These are phyloP conservation scores for Busarellus nigricollis DNA, from an alignment of 2,797 vertebrate species.

Conservation along the genomic window DNA sequence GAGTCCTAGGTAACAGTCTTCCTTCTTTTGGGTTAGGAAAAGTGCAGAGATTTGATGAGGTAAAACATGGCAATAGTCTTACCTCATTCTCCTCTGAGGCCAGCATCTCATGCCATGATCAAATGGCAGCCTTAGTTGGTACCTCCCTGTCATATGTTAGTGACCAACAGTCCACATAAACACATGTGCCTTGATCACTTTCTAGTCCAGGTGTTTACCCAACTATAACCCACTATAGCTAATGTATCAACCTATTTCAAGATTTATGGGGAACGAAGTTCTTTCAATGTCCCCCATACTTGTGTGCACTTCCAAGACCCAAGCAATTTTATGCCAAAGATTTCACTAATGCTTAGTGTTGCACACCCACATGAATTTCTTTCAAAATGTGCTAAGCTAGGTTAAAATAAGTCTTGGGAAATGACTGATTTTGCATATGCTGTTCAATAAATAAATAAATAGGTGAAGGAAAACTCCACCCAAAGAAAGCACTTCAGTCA, in stretches of 20 bases:
- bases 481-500: neutral
- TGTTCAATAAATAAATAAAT: neutral
- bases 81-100: neutral
- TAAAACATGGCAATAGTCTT: neutral
- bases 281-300: neutral
- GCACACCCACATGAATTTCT: neutral
- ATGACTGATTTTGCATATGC: neutral
- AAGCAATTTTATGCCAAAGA: neutral
- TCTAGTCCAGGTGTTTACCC: neutral
- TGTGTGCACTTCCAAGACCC: neutral
- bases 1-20: neutral
- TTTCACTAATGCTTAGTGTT: neutral
- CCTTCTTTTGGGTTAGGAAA: neutral
- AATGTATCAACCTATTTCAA: neutral
- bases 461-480: neutral
- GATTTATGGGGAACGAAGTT: neutral
- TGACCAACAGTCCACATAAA: neutral
- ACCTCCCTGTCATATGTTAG: neutral
- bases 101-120: neutral
- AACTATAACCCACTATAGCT: neutral
- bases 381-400: neutral
- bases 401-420: neutral
- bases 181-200: neutral
- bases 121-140: neutral
- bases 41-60: neutral